These are phyloP conservation scores for Anadara kagoshimensis DNA, from an alignment of 1,140 invertebrate species.

Conservation along the genomic window DNA sequence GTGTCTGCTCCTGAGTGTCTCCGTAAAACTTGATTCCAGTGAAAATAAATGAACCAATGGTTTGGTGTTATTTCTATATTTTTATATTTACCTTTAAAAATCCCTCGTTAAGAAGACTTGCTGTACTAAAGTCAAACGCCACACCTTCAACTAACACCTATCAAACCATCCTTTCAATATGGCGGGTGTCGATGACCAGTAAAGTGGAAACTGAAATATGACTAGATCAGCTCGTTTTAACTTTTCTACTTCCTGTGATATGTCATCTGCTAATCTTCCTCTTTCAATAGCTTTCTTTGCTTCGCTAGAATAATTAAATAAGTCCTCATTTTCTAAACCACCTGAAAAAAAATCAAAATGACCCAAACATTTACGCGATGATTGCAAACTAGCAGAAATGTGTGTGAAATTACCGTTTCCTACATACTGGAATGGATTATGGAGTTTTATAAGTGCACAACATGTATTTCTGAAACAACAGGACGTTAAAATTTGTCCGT, in stretches of 20 bases:
- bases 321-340: neutral
- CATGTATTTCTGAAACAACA: no score
- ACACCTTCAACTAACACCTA: slow-evolving; percentile 15
- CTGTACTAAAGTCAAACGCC: slow-evolving; percentile 22
- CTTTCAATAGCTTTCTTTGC: slow-evolving; percentile 5
- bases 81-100: slow-evolving; percentile 32
- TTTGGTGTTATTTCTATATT: no score
- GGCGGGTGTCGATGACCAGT: slow-evolving; percentile 35
- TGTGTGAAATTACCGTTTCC: no score
- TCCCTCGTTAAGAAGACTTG: slow-evolving; percentile 21
- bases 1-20: no score
- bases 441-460: no score
- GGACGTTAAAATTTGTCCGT: no score
- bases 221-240: slow-evolving; percentile 34
- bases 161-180: slow-evolving; percentile 46
- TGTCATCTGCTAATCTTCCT: neutral
- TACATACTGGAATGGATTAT: no score
- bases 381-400: no score
- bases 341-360: neutral
- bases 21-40: no score
- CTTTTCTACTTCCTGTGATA: slow-evolving; percentile 14
- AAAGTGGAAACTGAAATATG: slow-evolving; percentile 42
- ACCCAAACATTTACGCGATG: no score
- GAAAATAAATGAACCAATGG: no score
- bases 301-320: slow-evolving; percentile 18